A percentile compares a stretch with the other conserved stretches of the same genome.
Evolutionary conservation across 2,113 vertebrate genomes (phyloP).

Genomic region (Scomber japonicus): DNA sequence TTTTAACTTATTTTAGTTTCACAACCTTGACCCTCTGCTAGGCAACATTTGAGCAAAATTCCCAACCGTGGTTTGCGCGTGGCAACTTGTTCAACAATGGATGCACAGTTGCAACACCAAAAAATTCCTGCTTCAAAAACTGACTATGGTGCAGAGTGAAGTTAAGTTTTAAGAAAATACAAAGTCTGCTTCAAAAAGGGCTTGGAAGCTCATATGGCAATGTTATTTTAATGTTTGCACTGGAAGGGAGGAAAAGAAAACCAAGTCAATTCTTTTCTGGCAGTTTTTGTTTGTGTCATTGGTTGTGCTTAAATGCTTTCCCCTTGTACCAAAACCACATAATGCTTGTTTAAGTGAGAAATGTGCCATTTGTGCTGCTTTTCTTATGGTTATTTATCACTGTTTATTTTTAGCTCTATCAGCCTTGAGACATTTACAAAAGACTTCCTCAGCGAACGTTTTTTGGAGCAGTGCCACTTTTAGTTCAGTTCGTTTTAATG

Average conservation of each 20-base stretch:
- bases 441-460: constrained; percentile 60
- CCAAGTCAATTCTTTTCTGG: constrained; percentile 51
- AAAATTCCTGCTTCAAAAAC: constrained; percentile 31
- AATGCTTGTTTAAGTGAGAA: constrained; percentile 59
- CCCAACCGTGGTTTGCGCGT: constrained; percentile 31
- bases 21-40: constrained; percentile 14
- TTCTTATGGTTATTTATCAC: constrained; percentile 49
- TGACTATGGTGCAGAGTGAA: constrained; percentile 14
- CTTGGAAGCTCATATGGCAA: constrained; percentile 68
- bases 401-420: constrained; percentile 67
- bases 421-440: constrained; percentile 61
- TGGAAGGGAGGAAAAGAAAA: constrained; percentile 29
- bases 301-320: constrained; percentile 64
- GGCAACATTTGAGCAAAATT: neutral
- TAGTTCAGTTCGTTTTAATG: constrained; percentile 65
- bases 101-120: constrained; percentile 14
- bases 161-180: constrained; percentile 39
- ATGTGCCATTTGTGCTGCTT: constrained; percentile 52
- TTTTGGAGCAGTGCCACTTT: constrained; percentile 50
- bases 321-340: constrained; percentile 62
- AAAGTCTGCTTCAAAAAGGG: constrained; percentile 33
- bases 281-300: constrained; percentile 59
- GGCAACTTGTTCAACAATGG: constrained; percentile 54
- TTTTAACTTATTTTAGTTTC: constrained; percentile 45
- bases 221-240: constrained; percentile 75